Evolutionary conservation across 1,140 invertebrate species (phyloP).

Genomic region (Branchinecta lindahli): DNA sequence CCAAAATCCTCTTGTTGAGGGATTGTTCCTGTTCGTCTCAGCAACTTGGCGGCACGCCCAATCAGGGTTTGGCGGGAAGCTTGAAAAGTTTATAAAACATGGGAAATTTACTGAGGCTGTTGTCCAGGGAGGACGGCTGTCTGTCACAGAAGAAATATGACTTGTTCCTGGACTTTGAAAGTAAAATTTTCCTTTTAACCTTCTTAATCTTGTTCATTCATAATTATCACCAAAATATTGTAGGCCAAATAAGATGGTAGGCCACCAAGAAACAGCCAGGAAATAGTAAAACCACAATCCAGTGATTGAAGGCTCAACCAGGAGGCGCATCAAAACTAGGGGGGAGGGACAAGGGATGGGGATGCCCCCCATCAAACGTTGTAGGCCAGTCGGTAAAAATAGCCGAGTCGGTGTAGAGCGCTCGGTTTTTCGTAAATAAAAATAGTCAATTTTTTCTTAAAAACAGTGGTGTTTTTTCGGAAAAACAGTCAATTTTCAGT

Average conservation of each 20-base stretch:
- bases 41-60: too few relatives aligned
- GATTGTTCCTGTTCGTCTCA: too few relatives aligned
- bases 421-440: too few relatives aligned
- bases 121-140: background rate
- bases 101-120: background rate
- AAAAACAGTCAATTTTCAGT: too few relatives aligned
- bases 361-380: too few relatives aligned
- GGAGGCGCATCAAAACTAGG: conserved; percentile 1
- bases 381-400: too few relatives aligned
- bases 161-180: background rate
- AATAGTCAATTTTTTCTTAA: too few relatives aligned
- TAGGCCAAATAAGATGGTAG: background rate
- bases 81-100: background rate
- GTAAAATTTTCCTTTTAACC: background rate
- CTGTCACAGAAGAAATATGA: background rate
- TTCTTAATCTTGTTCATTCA: background rate
- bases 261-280: background rate
- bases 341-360: too few relatives aligned
- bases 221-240: background rate
- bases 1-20: too few relatives aligned
- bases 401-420: too few relatives aligned
- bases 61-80: background rate
- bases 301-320: background rate
- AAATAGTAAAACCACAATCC: background rate
- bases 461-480: too few relatives aligned